Conservation (phyloP, 2,797 vertebrate species). For the Characodon lateralis region DNA sequence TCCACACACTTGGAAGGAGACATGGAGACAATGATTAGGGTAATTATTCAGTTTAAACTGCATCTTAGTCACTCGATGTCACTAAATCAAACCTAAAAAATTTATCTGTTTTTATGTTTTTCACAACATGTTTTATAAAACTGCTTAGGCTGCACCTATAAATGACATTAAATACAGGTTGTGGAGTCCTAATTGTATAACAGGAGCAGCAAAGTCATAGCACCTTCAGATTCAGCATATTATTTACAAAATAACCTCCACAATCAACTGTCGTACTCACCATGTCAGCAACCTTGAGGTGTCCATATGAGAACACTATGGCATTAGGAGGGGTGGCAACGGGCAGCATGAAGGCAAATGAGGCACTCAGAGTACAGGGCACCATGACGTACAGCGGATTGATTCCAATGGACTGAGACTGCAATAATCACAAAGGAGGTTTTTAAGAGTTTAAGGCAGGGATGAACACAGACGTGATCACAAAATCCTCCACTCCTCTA, state of each 20-base stretch:
- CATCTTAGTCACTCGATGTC: neutral
- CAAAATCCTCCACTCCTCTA: conserved; percentile 40
- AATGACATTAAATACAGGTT: conserved; percentile 7
- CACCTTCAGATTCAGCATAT: conserved; percentile 19
- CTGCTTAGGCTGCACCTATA: neutral
- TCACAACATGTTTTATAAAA: neutral
- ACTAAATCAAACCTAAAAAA: neutral
- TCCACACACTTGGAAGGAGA: neutral
- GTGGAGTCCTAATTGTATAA: conserved; percentile 1
- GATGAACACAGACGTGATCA: conserved; percentile 46
- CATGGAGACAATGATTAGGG: neutral
- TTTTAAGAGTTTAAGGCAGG: conserved; percentile 39
- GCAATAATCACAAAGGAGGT: conserved; percentile 68
- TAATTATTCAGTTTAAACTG: neutral
- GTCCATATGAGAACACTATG: conserved; percentile 95
- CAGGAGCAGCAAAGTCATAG: conserved; percentile 4
- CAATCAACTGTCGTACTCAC: conserved; percentile 75
- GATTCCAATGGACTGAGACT: conserved; percentile 89
- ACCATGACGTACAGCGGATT: conserved; percentile 96
- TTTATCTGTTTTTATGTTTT: neutral
- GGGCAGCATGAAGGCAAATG: conserved; percentile 97
- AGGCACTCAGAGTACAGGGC: conserved; percentile 91
- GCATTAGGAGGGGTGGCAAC: conserved; percentile 96
- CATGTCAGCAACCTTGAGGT: conserved; percentile 93
- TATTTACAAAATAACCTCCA: conserved; percentile 41